Evolutionary conservation across 2,113 vertebrate genomes (phyloP).

Genomic region (Gavialis gangeticus): DNA sequence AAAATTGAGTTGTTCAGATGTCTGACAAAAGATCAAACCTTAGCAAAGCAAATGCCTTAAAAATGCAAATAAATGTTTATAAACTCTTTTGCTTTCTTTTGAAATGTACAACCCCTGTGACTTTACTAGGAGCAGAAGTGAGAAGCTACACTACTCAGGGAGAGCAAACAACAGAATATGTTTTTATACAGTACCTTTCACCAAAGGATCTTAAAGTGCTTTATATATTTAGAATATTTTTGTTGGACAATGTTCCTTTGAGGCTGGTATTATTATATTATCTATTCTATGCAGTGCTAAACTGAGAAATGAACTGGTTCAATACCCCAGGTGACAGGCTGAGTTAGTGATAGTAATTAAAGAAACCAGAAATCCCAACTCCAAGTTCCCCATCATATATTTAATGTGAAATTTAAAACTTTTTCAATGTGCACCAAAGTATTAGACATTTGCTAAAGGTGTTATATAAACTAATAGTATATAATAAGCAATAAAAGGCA

Average conservation of each 20-base stretch:
- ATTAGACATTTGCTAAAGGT: not conserved
- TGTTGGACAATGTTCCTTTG: not conserved
- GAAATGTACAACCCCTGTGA: not conserved
- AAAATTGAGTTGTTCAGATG: not conserved
- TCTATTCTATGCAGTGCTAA: not conserved
- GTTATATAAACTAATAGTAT: slow-evolving; percentile 25
- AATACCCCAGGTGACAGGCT: not conserved
- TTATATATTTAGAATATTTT: rapidly evolving
- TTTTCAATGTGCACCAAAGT: not conserved
- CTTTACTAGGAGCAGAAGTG: not conserved
- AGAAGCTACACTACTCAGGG: not conserved
- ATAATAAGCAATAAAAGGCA: not conserved
- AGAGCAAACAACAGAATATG: not conserved
- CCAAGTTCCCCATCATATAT: not conserved
- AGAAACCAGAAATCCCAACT: not conserved
- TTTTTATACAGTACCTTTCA: not conserved
- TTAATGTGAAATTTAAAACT: slow-evolving; percentile 44
- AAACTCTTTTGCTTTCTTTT: not conserved
- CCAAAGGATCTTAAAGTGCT: not conserved
- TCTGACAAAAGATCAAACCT: not conserved
- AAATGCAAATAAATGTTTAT: not conserved
- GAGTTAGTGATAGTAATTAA: not conserved
- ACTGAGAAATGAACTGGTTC: not conserved
- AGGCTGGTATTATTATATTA: not conserved
- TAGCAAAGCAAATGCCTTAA: not conserved